Evolutionary conservation across 30 jellyfish, hydroid and myxozoan genomes (phyloP), one percentile per base, ranked within the genome.

Genomic region (Clytia hemisphaerica): DNA sequence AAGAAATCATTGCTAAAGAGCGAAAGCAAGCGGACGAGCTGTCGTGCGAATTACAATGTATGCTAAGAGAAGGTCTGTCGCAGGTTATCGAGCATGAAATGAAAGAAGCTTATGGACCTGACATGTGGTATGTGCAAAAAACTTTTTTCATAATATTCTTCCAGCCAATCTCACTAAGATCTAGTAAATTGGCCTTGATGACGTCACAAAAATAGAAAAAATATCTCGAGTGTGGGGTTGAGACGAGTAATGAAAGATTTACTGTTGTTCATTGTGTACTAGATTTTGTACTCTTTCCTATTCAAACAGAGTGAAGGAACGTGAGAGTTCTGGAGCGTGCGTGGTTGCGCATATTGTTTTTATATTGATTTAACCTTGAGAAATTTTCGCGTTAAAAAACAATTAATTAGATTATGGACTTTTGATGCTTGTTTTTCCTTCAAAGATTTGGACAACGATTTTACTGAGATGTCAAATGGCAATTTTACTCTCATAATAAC

Each of bases 41-140:
- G 67, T 48, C 72, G 12, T 80, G 93, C 47, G 98, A 89, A 34
- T 83, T 89, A 37, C 94, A 89, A 51, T 80, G 95, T 85, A 81
- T 89, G 36, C 51, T 89, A 16, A 79, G 98, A 27, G 98, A 89
- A 63, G 93, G 83, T 0, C 62, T 89, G 40, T 55, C 98, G 7
- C 79, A 77, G 4, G 73, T 89, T 58, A 78, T 89, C 14, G 95
- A 82, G 58, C 14, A 72, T 60, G 98, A 89, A 66, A 81, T 89
- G 98, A 81, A 61, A 35, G 77, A 58, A 32, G 95, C 93, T 2
- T 89, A 80, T 59, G 98, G 72, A 30, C 92, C 81, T 14, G 44
- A 34, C 0, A 28, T 76, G n/a, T 89, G 98, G 98, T 89, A 62
- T n/a, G 76, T 61, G 9, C 37, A 49, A 24, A 34, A 7, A 2